Conservation (phyloP, 2,797 vertebrate species). For the Scleropages formosus region DNA sequence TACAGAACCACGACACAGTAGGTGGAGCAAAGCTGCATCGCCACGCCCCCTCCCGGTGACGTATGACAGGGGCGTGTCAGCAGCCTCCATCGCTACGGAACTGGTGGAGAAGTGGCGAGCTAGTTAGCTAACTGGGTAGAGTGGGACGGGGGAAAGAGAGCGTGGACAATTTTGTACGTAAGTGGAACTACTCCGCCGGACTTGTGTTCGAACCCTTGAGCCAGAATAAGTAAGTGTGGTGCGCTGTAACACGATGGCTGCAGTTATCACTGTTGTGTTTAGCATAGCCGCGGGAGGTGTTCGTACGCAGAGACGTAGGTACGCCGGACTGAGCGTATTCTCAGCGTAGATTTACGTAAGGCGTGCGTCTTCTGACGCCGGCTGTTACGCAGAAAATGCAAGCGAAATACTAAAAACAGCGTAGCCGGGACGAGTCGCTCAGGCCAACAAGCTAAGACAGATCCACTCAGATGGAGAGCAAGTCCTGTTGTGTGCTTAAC, state of each 20-base stretch:
- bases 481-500: background rate
- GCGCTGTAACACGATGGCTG: background rate
- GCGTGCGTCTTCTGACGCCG: background rate
- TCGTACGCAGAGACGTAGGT: background rate
- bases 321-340: slow-evolving; percentile 12
- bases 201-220: background rate
- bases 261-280: background rate
- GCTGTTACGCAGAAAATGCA: slow-evolving; percentile 2
- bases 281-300: background rate
- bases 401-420: background rate
- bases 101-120: background rate
- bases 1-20: slow-evolving; percentile 22
- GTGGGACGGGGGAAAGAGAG: background rate
- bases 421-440: background rate
- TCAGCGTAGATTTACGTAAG: slow-evolving; percentile 3
- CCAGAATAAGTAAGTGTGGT: slow-evolving; percentile 24
- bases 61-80: slow-evolving; percentile 13
- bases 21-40: slow-evolving; percentile 8
- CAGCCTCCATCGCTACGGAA: slow-evolving; percentile 23
- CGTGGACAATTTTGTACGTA: background rate
- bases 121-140: background rate
- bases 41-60: background rate
- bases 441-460: background rate
- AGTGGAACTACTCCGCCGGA: background rate
- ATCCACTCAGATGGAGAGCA: background rate